Evolutionary conservation across 1,140 invertebrate genomes (phyloP).

Genomic region (Drosophila murphyi): DNA sequence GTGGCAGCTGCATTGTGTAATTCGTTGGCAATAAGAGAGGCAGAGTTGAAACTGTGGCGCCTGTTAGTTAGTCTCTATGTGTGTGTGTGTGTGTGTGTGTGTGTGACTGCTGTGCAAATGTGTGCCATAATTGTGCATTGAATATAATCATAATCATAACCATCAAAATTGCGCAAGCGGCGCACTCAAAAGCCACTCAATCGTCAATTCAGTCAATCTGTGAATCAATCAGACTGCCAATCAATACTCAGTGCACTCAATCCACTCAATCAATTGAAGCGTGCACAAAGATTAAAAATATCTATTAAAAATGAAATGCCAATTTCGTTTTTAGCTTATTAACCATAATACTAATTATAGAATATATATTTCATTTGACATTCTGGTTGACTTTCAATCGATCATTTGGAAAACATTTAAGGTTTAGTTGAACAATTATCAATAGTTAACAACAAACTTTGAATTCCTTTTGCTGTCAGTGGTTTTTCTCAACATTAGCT

Average conservation of each 20-base stretch:
- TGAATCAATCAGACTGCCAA: slow-evolving; percentile 14
- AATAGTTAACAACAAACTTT: too few relatives aligned
- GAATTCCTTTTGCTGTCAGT: too few relatives aligned
- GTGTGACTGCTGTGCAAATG: slow-evolving; percentile 15
- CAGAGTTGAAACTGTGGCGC: too few relatives aligned
- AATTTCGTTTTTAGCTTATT: too few relatives aligned
- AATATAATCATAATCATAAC: slow-evolving; percentile 59
- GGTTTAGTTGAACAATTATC: too few relatives aligned
- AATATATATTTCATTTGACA: too few relatives aligned
- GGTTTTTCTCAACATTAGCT: too few relatives aligned
- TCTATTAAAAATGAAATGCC: too few relatives aligned
- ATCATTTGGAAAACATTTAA: too few relatives aligned
- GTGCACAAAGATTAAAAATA: background rate
- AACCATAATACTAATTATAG: too few relatives aligned
- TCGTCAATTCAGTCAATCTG: slow-evolving; percentile 26
- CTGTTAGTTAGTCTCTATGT: background rate
- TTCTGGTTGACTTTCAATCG: too few relatives aligned
- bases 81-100: background rate
- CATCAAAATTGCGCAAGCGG: slow-evolving; percentile 64
- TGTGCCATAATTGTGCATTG: slow-evolving; percentile 72
- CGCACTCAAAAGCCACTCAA: slow-evolving; percentile 20
- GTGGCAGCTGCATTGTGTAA: slow-evolving; percentile 8
- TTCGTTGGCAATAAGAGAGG: too few relatives aligned
- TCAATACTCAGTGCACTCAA: background rate
- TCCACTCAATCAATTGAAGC: background rate